Evolutionary conservation across 2,888 invertebrate species (phyloP), one percentile per base, ranked within the genome.

Genomic region (Drosophila kambysellisi): DNA sequence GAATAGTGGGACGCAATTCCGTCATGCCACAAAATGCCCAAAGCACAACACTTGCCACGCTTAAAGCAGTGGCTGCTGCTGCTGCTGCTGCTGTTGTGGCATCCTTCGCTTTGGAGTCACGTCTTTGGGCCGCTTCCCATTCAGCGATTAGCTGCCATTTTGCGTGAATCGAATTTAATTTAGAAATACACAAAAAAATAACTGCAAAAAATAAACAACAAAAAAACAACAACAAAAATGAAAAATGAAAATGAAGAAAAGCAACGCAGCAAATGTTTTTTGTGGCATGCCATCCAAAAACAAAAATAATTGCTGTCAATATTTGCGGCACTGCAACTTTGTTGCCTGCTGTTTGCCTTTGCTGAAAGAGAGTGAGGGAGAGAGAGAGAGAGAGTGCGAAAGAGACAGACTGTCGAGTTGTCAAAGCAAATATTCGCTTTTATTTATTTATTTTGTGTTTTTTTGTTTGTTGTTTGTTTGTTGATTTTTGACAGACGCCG

Each of bases 1-100:
- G 20, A 20, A 48, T 76, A 76, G 78, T 79, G 62, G 76, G 74
- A 43, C 53, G 80, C 80, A 46, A 74, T 77, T 73, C 74, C 75
- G 83, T 79, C 84, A 83, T 83, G 83, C 84, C 76, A 80, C 77
- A 72, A 70, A 77, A 74, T 78, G 83, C 87, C 82, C 70, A 73
- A 82, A 74, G 81, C 79, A 56, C 83, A 88, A 72, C 83, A 86
- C 81, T 88, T 88, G 87, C 83, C 59, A 62, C 51, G 70, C 71
- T 70, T 59, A 39, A 30, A 46, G 43, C 51, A 12, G 52, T 46
- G 6, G 66, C 51, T 33, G 51, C 46, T 48, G 54, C 48, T 29
- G 35, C 17, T n/a, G 25, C 20, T 53, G 35, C 37, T 12, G 17
- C 39, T 8, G 8, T 30, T 39, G 29, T 20, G 29, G 50, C 51